These are phyloP conservation scores for Pachyseris speciosa DNA, from an alignment of 64 coral and sea anemone species.

Conservation along the genomic window DNA sequence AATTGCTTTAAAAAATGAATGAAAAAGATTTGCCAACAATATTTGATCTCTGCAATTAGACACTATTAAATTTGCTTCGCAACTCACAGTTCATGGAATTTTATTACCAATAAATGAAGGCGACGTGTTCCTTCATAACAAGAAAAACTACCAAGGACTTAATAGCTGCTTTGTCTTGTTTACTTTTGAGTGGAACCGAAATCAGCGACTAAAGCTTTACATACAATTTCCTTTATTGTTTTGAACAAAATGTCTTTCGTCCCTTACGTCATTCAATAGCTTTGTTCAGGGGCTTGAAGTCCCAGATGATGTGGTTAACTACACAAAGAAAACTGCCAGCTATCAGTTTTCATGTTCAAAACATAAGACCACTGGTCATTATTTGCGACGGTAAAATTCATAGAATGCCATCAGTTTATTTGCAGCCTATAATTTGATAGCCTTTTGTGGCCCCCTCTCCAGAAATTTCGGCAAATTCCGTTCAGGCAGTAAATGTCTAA, in stretches of 20 bases:
- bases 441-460: background rate
- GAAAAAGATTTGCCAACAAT: background rate
- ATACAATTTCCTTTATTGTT: background rate
- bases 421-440: background rate
- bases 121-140: background rate
- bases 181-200: background rate
- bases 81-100: background rate
- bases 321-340: background rate
- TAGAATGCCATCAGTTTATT: background rate
- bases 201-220: background rate
- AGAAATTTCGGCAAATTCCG: conserved; percentile 32
- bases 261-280: background rate
- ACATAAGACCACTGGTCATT: background rate
- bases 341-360: background rate
- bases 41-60: background rate
- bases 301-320: background rate
- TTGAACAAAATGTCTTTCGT: background rate
- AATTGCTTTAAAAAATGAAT: background rate
- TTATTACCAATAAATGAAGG: background rate
- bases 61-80: background rate
- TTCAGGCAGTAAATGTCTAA: background rate
- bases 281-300: background rate
- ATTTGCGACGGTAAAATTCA: background rate
- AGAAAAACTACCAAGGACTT: background rate
- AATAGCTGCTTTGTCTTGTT: conserved; percentile 2